A percentile compares a stretch with the other conserved stretches of the same genome.
phyloP scores from a whole-genome alignment of 2,888 invertebrate genomes.

The Drosophila ustulata region DNA sequence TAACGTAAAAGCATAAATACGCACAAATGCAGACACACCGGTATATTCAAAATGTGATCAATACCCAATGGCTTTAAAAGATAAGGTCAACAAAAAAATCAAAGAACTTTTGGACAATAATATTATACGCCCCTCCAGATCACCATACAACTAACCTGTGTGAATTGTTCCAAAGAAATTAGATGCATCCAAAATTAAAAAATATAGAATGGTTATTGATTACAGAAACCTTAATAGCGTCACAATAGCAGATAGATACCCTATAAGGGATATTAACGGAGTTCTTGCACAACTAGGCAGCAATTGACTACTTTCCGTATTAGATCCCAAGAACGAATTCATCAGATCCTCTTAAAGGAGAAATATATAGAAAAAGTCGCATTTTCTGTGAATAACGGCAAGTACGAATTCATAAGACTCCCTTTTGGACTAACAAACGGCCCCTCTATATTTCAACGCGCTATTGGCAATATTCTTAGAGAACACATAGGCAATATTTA shows the following conservation, averaged over 20 bases:
- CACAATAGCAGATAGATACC: not conserved
- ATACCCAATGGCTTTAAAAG: slow-evolving; percentile 2
- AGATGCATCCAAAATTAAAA: not conserved
- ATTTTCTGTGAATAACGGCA: slow-evolving; percentile 8
- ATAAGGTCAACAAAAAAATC: not conserved
- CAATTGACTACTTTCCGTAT: not conserved
- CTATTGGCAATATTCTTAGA: not conserved
- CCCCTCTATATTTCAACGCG: not conserved
- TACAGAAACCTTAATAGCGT: slow-evolving; percentile 10
- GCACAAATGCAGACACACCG: not conserved
- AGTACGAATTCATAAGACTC: slow-evolving; percentile 5
- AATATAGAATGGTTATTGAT: slow-evolving; percentile 1
- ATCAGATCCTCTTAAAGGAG: not conserved
- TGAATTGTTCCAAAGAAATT: not conserved
- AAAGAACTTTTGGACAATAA: no score
- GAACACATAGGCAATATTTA: slow-evolving; percentile 5
- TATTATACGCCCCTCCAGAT: no score
- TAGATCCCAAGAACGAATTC: not conserved
- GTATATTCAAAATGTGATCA: slow-evolving; percentile 5
- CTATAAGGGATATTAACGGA: not conserved
- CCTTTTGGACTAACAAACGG: slow-evolving; percentile 1
- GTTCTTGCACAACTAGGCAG: not conserved
- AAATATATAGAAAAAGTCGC: slow-evolving; percentile 1
- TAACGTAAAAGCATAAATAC: not conserved
- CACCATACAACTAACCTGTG: not conserved